Evolutionary conservation across 2,797 vertebrate genomes (phyloP), one percentile per base, ranked within the genome.

Genomic region (Anguilla obscura): DNA sequence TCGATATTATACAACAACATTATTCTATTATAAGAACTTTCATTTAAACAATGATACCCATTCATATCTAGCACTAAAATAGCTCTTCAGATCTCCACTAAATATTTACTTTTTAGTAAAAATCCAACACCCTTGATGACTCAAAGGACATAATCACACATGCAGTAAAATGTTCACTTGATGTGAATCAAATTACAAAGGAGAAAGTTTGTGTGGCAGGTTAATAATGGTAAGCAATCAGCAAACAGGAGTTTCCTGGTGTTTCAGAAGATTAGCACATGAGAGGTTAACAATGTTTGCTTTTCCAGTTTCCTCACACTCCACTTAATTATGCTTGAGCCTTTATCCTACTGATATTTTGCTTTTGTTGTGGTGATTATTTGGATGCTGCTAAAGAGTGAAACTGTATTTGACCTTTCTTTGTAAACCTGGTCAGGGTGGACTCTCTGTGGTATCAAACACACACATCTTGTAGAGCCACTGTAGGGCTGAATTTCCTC

Each of bases 401-500:
- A 60, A 60, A 60, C 0, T 60, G 14, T 60, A 18, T 60, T 60
- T 60, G 2, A 60, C 58, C 58, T 60, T 60, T 60, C 4, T 2
- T 60, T 60, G 16, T 60, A 16, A 60, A 60, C 21, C 58, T 60
- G 58, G 21, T 24, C 58, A 18, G 58, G 4, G 58, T 18, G 16
- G 16, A 60, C 58, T 16, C 58, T 60, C 16, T 60, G 3, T 60
- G 21, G 58, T 69, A 69, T 69, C 27, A n/a, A 69, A 9, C 24
- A 69, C n/a, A 12, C n/a, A 27, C 40, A 45, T 3, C 21, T 5
- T 60, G 16, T 74, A 14, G 33, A 7, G 97, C 95, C 87, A 99
- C 98, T 0, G 97, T 98, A 0, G 98, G 97, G 24, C 98, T 99
- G 90, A 97, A 97, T 98, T 93, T 99, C 99, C 83, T 98, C 97